Base-by-base conservation (phyloP, 2,113 vertebrate species). In the Saccopteryx bilineata region DNA sequence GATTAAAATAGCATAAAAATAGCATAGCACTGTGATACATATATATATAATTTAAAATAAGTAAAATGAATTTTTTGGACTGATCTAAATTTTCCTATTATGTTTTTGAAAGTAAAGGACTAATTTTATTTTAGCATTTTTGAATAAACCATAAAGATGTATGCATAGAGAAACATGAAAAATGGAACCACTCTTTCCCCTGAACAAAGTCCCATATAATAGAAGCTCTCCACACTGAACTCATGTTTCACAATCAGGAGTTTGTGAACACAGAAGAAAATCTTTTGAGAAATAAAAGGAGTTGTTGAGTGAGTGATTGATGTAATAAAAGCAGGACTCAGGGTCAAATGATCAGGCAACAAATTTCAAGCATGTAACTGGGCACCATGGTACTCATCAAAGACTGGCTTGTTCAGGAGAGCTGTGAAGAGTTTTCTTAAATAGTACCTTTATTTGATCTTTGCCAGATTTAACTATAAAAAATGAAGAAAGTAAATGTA, bases 221-320 rank as follows among this genome's bases (percentile, higher is more conserved):
- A 63, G 58, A 85, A 46, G n/a, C 60, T 39, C 58, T 88, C 83
- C 48, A 48, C 17, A 21, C 5, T 11, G 81, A 96, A 83, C 76
- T 96, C 66, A 12, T 39, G 46, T 82, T 96, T 95, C 90, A 54
- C n/a, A 86, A 71, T 58, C 79, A 88, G 81, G 61, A 72, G 15
- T 75, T 89, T 79, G 89, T 88, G 78, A 94, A 86, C 68, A 86
- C 21, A 11, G n/a, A 52, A 60, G 46, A 82, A 66, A 80, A 15
- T 72, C 60, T 85, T 93, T 63, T 69, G 33, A 93, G 78, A 76
- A 23, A 85, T 39, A 87, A 76, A 96, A 72, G n/a, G 87, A 95
- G 90, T 87, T 91, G 82, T 52, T 50, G 96, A 93, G 74, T 95
- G 93, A 93, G 50, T 94, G 92, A 90, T 7, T 52, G 93, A 39